Percentiles rank a stretch among this genome's conserved stretches.
Conservation (phyloP, 1,140 invertebrate species). For the Argopecten irradians region DNA sequence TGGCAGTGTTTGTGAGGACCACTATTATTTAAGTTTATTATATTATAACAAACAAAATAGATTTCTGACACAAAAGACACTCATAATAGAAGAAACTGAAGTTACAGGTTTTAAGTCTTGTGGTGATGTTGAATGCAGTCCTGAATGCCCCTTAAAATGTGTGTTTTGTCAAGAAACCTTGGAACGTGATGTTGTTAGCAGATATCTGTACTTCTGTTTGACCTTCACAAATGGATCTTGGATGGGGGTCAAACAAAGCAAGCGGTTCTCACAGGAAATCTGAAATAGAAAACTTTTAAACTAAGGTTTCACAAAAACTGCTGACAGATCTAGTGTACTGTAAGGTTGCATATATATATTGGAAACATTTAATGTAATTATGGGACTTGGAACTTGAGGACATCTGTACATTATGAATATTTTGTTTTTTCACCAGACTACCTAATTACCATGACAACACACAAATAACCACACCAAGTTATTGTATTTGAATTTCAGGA, state of each 20-base stretch:
- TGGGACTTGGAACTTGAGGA: background rate
- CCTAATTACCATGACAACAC: background rate
- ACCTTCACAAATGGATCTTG: background rate
- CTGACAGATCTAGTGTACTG: background rate
- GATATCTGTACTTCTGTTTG: background rate
- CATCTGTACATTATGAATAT: background rate
- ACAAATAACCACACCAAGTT: too few relatives aligned
- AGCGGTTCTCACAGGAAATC: background rate
- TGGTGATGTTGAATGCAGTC: too few relatives aligned
- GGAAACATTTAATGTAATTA: background rate
- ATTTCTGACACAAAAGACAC: too few relatives aligned
- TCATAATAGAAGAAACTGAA: too few relatives aligned
- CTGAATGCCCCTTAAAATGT: too few relatives aligned
- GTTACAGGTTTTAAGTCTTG: too few relatives aligned
- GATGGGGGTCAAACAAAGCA: background rate
- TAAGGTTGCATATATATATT: background rate
- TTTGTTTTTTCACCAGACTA: background rate
- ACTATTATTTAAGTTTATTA: too few relatives aligned
- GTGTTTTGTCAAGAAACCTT: too few relatives aligned
- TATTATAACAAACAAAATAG: too few relatives aligned
- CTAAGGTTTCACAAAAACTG: background rate
- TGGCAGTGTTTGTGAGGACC: too few relatives aligned
- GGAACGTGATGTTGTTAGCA: background rate
- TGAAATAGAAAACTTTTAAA: background rate
- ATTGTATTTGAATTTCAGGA: too few relatives aligned